phyloP scores from a whole-genome alignment of 2,113 vertebrate species.

The Excalfactoria chinensis region DNA sequence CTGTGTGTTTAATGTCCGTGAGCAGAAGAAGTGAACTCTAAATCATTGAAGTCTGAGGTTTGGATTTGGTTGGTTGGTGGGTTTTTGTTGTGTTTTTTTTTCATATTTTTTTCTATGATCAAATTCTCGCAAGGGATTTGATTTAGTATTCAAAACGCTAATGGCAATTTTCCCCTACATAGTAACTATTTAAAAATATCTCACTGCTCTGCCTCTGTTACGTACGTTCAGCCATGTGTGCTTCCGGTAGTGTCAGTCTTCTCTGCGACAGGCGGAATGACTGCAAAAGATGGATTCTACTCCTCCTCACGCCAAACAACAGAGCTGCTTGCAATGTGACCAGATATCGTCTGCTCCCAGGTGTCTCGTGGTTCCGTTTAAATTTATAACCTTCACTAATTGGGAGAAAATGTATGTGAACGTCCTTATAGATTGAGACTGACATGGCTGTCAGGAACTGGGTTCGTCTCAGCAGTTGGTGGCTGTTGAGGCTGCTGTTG shows the following conservation, averaged over 20 bases:
- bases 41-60: not conserved
- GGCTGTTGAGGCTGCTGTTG: not conserved
- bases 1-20: not conserved
- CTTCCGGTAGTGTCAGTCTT: slow-evolving; percentile 40
- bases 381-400: not conserved
- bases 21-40: not conserved
- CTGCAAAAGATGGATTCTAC: not conserved
- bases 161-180: not conserved
- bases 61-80: too few relatives aligned
- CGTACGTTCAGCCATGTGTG: not conserved
- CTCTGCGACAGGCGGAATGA: not conserved
- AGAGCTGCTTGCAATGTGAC: not conserved
- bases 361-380: not conserved
- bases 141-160: slow-evolving; percentile 25
- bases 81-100: not conserved
- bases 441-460: not conserved
- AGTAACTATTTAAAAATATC: slow-evolving; percentile 41
- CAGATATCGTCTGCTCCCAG: not conserved
- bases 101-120: not conserved
- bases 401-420: not conserved
- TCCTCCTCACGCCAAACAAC: slow-evolving; percentile 4
- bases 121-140: not conserved
- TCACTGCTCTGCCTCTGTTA: slow-evolving; percentile 5
- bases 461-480: not conserved
- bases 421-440: not conserved